Evolutionary conservation across 1,140 invertebrate species (phyloP), one percentile per base, ranked within the genome.

Genomic region (Megathymus violae): DNA sequence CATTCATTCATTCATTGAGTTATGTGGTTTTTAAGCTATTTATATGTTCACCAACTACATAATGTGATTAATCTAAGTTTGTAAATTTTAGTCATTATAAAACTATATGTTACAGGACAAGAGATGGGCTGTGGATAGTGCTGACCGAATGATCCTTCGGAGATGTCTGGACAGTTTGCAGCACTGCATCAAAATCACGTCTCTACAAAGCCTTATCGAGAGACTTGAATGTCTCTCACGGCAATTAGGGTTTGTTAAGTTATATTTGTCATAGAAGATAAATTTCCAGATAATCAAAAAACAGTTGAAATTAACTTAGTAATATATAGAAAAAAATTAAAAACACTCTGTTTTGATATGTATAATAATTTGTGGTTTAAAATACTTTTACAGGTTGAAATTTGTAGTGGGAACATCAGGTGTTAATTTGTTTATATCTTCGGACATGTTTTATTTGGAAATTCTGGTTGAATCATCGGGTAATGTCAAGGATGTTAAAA

Each of bases 371-470:
- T n/a, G n/a, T n/a, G n/a, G n/a, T n/a, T n/a, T n/a, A n/a, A 31
- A 31, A 31, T 31, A 7, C 51, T 70, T 71, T 82, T 93, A 71
- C 80, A 96, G 95, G 7, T 93, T 97, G 71, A 96, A 96, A 80
- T 97, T 96, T 85, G 94, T 95, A 74, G 92, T 94, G 54, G 94
- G 94, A 54, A 93, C 92, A 76, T 93, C 93, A 69, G 95, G 94
- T 38, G 94, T 95, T 31, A 96, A 96, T 81, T 93, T 97, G 64
- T 98, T 98, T 76, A 98, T 99, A 87, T 98, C 96, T 16, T 98
- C 97, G 0, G 97, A 98, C 83, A 99, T 99, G 97, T 99, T 99
- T 88, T 98, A 97, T 85, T 93, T 99, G 66, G 97, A 99, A 92
- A 96, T 99, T 64, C 80, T 97, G 27, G 91, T 99, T 22, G 96